These are phyloP conservation scores for Drosophila longiperda DNA, from an alignment of 2,888 invertebrate species.

Conservation along the genomic window DNA sequence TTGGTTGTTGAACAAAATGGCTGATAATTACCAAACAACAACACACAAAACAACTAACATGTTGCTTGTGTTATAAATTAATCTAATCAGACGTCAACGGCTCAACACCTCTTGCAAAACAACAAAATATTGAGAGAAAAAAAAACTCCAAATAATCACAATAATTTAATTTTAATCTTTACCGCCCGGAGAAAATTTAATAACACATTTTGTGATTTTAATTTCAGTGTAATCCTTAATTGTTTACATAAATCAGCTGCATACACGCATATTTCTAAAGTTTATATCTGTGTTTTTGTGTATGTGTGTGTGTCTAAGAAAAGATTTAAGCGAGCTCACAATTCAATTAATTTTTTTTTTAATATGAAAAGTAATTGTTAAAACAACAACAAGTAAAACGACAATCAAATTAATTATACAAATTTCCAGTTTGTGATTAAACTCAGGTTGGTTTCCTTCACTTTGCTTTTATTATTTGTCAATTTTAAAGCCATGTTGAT, in stretches of 20 bases:
- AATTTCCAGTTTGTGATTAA: conserved; percentile 56
- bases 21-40: conserved; percentile 56
- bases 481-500: conserved; percentile 6
- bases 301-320: conserved; percentile 17
- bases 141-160: conserved; percentile 32
- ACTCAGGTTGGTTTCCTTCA: conserved; percentile 47
- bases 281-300: conserved; percentile 1
- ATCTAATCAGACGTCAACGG: conserved; percentile 66
- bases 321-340: conserved; percentile 27
- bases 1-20: conserved; percentile 57
- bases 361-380: conserved; percentile 38
- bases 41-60: conserved; percentile 40
- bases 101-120: conserved; percentile 51
- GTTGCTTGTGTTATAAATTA: conserved; percentile 49
- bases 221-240: conserved; percentile 50
- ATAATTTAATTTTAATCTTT: conserved; percentile 68
- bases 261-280: conserved; percentile 13
- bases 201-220: conserved; percentile 38
- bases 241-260: conserved; percentile 41
- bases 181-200: conserved; percentile 22
- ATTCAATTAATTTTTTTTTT: conserved; percentile 38
- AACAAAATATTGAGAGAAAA: conserved; percentile 12
- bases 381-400: conserved; percentile 24
- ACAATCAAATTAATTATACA: conserved; percentile 24
- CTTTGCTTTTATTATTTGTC: conserved; percentile 16